Evolutionary conservation across 2,113 vertebrate genomes (phyloP), one percentile per base, ranked within the genome.

Genomic region (Chloropsis cyanopogon): DNA sequence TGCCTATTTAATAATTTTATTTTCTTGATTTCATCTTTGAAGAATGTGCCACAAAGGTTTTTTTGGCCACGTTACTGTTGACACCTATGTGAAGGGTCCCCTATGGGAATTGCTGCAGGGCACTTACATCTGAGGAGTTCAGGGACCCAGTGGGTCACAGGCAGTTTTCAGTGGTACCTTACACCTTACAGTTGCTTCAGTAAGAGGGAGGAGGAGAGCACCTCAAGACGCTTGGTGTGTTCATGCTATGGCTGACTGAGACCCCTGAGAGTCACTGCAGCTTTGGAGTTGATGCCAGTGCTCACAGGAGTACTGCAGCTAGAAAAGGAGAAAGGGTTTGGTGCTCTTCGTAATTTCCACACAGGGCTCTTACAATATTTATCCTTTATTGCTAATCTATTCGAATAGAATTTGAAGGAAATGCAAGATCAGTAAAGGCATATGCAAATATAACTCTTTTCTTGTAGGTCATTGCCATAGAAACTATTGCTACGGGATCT

Each of bases 401-500:
- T 90, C 2, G 29, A 86, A 84, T 37, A 86, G 46, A 92, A 93
- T 86, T 79, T 75, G 73, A 96, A 88, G 77, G 72, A 89, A 93
- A 90, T 76, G 53, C 90, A 88, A 90, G 90, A 94, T 76, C 90
- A 92, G 76, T 96, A 96, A 96, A 97, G 77, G 92, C 90, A 63
- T 96, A 97, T 93, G 95, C 95, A 97, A 96, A 97, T 93, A 90
- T 53, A 95, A 95, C 93, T 84, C 92, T 91, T 95, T 96, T 92
- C 95, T 84, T 96, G 95, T 97, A 97, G 96, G 96, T 97, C 96
- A 96, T 96, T 95, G 81, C 92, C 93, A 96, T 97, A 94, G 96
- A 94, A 97, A 97, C 96, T 95, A 91, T 81, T 93, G 65, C 82
- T 88, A 76, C 73, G 86, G 90, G 80, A 90, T 95, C 76, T 86